These are phyloP conservation scores for Drosophila kanekoi DNA, from an alignment of 2,888 invertebrate species.

Conservation along the genomic window DNA sequence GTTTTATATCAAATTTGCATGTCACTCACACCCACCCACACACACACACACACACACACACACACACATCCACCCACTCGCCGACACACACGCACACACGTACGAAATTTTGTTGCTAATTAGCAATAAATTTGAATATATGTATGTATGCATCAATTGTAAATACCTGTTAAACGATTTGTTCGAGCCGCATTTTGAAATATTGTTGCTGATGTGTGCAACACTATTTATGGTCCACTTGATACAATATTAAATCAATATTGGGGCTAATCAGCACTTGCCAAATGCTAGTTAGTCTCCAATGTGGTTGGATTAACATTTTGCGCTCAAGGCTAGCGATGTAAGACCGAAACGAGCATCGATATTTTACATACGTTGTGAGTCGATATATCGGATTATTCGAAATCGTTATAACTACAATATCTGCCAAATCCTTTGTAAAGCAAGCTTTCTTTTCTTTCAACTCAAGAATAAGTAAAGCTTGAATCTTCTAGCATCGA, in stretches of 20 bases:
- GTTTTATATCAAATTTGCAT: constrained; percentile 77
- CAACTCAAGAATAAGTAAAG: too few species aligned
- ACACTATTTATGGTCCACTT: constrained; percentile 34
- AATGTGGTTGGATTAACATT: neutral
- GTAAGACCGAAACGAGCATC: too few species aligned
- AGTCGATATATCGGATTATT: too few species aligned
- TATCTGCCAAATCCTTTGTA: too few species aligned
- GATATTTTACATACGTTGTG: too few species aligned
- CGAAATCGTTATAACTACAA: too few species aligned
- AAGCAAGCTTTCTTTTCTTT: too few species aligned
- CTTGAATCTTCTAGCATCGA: too few species aligned
- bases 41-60: neutral
- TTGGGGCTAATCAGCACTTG: constrained; percentile 44
- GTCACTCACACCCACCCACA: constrained; percentile 36
- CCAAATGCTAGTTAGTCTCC: constrained; percentile 3
- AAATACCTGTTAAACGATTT: constrained; percentile 47
- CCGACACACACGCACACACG: constrained; percentile 1
- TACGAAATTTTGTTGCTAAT: constrained; percentile 57
- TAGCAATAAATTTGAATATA: constrained; percentile 74
- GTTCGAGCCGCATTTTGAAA: constrained; percentile 46
- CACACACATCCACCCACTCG: constrained; percentile 24
- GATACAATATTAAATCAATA: constrained; percentile 35
- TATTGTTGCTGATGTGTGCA: constrained; percentile 38
- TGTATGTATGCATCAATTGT: constrained; percentile 47
- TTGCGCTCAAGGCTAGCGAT: too few species aligned